Evolutionary conservation across 2,797 vertebrate species (phyloP).

Genomic region (Cryptoprocta ferox): DNA sequence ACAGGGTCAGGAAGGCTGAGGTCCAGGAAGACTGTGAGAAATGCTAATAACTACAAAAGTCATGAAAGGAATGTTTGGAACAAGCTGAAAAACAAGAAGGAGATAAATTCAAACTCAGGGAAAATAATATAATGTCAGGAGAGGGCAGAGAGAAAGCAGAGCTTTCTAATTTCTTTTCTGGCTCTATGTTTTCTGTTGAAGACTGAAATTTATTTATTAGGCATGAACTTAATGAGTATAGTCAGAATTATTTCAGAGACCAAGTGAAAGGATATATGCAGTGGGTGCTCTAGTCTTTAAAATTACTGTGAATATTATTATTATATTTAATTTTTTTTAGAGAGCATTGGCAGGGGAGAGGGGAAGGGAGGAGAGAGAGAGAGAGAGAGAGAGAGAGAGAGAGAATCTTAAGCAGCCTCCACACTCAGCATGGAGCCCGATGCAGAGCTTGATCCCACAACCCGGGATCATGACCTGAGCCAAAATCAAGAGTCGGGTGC

Average conservation of each 20-base stretch:
- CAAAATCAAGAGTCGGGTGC: too few relatives aligned
- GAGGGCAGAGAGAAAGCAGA: background rate
- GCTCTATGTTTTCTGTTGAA: background rate
- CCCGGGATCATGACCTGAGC: too few relatives aligned
- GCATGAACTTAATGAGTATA: background rate
- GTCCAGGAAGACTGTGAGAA: slow-evolving; percentile 32
- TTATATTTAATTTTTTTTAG: too few relatives aligned
- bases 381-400: too few relatives aligned
- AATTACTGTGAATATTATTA: background rate
- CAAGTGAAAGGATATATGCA: slow-evolving; percentile 16
- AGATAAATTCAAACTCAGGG: background rate
- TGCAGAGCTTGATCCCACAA: too few relatives aligned
- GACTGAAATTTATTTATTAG: background rate
- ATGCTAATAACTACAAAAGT: background rate
- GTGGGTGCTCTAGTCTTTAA: background rate
- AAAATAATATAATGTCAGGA: background rate
- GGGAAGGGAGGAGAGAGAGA: too few relatives aligned
- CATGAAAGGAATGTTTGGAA: slow-evolving; percentile 1
- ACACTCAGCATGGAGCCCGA: too few relatives aligned
- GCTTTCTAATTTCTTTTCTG: background rate
- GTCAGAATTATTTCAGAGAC: slow-evolving; percentile 3
- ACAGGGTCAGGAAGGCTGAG: slow-evolving; percentile 36
- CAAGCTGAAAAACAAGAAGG: slow-evolving; percentile 39
- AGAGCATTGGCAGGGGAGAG: too few relatives aligned
- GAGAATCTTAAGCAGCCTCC: too few relatives aligned